Conservation (phyloP, 2,113 vertebrate genomes). For the Apteryx owenii region DNA sequence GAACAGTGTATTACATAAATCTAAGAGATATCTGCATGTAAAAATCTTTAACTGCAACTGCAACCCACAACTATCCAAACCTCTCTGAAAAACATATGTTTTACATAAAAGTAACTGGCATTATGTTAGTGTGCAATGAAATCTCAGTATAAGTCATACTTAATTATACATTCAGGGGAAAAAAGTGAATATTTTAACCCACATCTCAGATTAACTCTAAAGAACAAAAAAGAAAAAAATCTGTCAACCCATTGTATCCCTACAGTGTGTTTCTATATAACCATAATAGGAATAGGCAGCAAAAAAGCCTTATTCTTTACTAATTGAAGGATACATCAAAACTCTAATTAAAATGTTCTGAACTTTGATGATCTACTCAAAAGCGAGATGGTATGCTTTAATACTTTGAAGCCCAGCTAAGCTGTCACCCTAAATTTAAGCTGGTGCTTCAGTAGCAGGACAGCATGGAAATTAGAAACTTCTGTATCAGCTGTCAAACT, state of each 20-base stretch:
- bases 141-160: conserved; percentile 57
- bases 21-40: conserved; percentile 57
- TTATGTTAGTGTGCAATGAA: conserved; percentile 54
- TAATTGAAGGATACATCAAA: background rate
- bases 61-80: conserved; percentile 65
- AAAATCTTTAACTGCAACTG: conserved; percentile 59
- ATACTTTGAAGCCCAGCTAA: background rate
- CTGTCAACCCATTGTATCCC: background rate
- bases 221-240: background rate
- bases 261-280: background rate
- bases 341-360: background rate
- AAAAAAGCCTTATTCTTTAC: background rate
- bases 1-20: conserved; percentile 66
- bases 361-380: background rate
- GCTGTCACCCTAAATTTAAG: background rate
- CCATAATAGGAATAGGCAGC: background rate
- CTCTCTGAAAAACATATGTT: conserved; percentile 62
- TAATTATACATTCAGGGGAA: conserved; percentile 42
- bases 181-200: conserved; percentile 47
- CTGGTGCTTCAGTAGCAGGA: background rate
- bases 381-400: background rate
- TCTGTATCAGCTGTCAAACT: background rate
- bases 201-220: conserved; percentile 31
- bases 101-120: conserved; percentile 64
- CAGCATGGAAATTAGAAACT: background rate